Evolutionary conservation across 1,140 invertebrate species (phyloP), one percentile per base, ranked within the genome.

Genomic region (Gryon sp.): DNA sequence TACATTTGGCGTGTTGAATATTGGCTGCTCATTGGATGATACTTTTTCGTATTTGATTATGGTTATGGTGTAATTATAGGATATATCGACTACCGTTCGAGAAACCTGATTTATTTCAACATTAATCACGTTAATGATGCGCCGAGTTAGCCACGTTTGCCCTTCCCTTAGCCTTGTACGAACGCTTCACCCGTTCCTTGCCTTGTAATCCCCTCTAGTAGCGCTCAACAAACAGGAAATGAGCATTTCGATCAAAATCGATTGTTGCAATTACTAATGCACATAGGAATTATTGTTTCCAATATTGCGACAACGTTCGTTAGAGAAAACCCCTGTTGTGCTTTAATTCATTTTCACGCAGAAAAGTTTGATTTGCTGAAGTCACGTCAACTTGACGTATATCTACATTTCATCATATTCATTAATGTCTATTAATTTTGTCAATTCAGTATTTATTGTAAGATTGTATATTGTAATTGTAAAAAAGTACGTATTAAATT

Each of bases 51-150:
- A 85, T 87, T 86, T 87, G 86, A 83, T 87, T 87, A 86, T 85
- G 84, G 87, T 86, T 84, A 87, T 86, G 76, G 82, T 77, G 82
- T 84, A 87, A 87, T 88, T 87, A 87, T 86, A 82, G 83, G 83
- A 86, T 86, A 85, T 86, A 87, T 87, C 85, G 84, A 86, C 80
- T 84, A 79, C 82, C 81, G 82, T 82, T 78, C 82, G 82, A 80
- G 82, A 78, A 85, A 48, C 80, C 84, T 89, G 86, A 88, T 89
- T 89, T 89, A 88, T 88, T 88, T 86, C 84, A 82, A 83, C 86
- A 87, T 88, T 89, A 88, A 89, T 88, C 87, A 88, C 82, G 82
- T 87, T 88, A 88, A 89, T 89, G 86, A 88, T 88, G 86, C 82
- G 80, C 84, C 81, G 72, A 80, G 78, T 79, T 80, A 79, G 79